These are phyloP conservation scores for Oopsacas minuta DNA, from an alignment of 37 sponge, comb jelly and placozoan genomes.

Conservation along the genomic window DNA sequence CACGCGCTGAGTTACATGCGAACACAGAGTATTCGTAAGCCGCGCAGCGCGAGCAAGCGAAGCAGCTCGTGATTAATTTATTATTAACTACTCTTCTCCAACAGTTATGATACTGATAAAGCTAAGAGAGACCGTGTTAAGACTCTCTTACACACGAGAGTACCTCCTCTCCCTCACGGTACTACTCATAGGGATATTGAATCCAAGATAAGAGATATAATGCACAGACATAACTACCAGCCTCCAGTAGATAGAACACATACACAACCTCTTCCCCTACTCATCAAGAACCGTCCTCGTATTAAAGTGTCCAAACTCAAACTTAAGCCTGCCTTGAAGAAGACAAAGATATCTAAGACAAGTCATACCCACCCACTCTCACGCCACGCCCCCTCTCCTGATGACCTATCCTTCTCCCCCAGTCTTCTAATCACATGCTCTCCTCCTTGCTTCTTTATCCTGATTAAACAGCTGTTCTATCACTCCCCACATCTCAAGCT, in stretches of 20 bases:
- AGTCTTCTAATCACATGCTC: neutral
- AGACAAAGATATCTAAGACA: neutral
- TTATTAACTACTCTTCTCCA: neutral
- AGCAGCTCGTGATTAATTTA: no score
- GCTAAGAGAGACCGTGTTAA: neutral
- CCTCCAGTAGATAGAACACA: neutral
- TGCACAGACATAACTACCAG: neutral
- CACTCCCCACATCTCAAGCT: slow-evolving; percentile 13
- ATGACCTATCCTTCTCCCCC: neutral
- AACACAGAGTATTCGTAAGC: no score
- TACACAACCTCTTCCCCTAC: neutral
- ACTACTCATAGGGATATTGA: neutral
- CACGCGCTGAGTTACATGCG: no score
- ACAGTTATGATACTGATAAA: neutral
- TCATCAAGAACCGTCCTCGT: neutral
- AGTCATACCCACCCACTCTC: neutral
- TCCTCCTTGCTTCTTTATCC: neutral
- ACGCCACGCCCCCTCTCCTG: neutral
- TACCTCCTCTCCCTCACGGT: neutral
- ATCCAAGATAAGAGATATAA: neutral
- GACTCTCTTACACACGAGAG: neutral
- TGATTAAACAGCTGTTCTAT: neutral
- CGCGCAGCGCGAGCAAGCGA: no score
- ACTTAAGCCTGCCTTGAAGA: neutral
- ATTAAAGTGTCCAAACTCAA: neutral